A percentile compares a stretch with the other conserved stretches of the same genome.
Conservation (phyloP, 2,888 invertebrate species). For the Sinohyriopsis cumingii region DNA sequence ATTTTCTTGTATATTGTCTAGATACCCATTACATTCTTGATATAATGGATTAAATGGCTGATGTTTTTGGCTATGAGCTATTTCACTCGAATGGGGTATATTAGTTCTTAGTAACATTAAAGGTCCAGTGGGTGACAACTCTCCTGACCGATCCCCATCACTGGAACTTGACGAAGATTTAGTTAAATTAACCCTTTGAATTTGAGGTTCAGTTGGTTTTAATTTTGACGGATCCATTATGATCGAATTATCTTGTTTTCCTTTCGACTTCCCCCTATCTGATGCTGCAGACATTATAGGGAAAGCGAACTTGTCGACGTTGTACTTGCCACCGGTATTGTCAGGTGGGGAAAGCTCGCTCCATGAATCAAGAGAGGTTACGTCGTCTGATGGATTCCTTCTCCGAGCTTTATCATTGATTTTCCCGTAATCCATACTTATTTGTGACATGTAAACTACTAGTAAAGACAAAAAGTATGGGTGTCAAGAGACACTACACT, state of each 20-base stretch:
- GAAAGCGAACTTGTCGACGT: conserved; percentile 1
- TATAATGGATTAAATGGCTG: too few relatives aligned
- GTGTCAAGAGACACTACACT: too few relatives aligned
- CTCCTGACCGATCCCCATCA: too few relatives aligned
- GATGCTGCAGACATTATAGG: conserved; percentile 8
- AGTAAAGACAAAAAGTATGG: too few relatives aligned
- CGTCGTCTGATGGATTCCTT: conserved; percentile 42
- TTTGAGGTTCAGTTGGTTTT: conserved; percentile 14
- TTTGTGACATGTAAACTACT: too few relatives aligned
- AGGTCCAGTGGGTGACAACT: too few relatives aligned
- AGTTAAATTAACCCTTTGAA: conserved; percentile 14
- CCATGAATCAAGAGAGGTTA: conserved; percentile 54
- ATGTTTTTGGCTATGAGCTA: too few relatives aligned
- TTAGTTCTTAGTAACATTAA: too few relatives aligned
- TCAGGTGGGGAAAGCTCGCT: conserved; percentile 36
- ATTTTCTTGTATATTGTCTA: too few relatives aligned
- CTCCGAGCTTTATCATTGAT: neutral
- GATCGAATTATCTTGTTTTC: conserved; percentile 13
- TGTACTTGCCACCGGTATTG: conserved; percentile 2
- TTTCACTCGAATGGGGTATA: too few relatives aligned
- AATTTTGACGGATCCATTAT: conserved; percentile 17
- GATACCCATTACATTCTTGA: too few relatives aligned
- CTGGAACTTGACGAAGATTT: conserved; percentile 11
- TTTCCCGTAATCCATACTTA: too few relatives aligned
- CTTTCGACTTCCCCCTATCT: conserved; percentile 1